These are phyloP conservation scores for Beaufortia kweichowensis DNA, from an alignment of 2,113 vertebrate genomes.

Conservation along the genomic window DNA sequence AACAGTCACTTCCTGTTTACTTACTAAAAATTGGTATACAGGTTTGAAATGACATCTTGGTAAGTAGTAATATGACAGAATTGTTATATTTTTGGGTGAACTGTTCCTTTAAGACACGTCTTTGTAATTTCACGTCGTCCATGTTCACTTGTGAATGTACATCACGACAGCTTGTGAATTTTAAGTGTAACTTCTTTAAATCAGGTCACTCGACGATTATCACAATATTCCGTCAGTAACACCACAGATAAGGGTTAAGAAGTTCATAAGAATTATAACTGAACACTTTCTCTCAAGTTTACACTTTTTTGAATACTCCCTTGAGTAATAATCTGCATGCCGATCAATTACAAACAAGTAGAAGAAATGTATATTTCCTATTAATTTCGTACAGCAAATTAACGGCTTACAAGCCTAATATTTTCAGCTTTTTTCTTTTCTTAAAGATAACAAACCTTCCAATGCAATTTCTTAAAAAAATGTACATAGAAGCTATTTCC, in stretches of 20 bases:
- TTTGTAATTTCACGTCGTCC: constrained; percentile 2
- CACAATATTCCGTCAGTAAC: constrained; percentile 22
- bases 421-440: constrained; percentile 49
- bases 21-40: too few relatives aligned
- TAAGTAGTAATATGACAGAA: not conserved
- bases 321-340: constrained; percentile 50
- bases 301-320: constrained; percentile 42
- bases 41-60: too few relatives aligned
- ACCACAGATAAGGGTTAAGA: constrained; percentile 8
- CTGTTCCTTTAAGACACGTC: not conserved
- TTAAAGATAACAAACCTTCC: constrained; percentile 29
- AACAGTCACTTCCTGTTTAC: not conserved
- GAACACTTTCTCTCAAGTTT: constrained; percentile 44
- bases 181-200: constrained; percentile 14
- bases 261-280: constrained; percentile 22
- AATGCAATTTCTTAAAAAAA: constrained; percentile 34
- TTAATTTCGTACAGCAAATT: constrained; percentile 46
- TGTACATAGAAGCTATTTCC: constrained; percentile 24
- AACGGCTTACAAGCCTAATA: constrained; percentile 32
- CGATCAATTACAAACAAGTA: constrained; percentile 25
- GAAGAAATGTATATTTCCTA: constrained; percentile 35
- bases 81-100: not conserved
- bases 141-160: constrained; percentile 32
- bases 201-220: constrained; percentile 21
- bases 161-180: constrained; percentile 36